Conservation (phyloP, 2,797 vertebrate species). For the Chelonia mydas region DNA sequence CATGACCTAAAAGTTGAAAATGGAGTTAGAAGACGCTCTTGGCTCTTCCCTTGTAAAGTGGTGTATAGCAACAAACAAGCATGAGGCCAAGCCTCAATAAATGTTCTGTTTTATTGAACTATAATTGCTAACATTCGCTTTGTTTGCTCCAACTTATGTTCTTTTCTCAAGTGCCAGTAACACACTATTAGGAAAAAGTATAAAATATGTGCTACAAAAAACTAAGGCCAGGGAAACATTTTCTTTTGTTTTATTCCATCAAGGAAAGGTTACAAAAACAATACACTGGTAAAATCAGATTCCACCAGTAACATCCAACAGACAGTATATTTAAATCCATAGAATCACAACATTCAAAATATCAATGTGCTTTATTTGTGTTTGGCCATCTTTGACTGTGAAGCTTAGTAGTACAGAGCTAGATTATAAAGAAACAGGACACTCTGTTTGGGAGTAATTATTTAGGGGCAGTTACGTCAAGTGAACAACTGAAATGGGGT, state of each 20-base stretch:
- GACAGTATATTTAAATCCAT: conserved; percentile 69
- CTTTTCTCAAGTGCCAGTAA: background rate
- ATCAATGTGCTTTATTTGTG: conserved; percentile 49
- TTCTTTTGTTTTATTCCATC: conserved; percentile 71
- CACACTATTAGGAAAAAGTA: background rate
- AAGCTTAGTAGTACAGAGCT: conserved; percentile 3
- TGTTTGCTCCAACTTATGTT: background rate
- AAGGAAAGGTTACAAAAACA: conserved; percentile 63
- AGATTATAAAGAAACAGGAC: conserved; percentile 10
- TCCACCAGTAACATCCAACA: conserved; percentile 64
- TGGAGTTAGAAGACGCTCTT: background rate
- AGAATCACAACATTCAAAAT: conserved; percentile 61
- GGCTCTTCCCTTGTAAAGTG: background rate
- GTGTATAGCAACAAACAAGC: background rate
- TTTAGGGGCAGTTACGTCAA: conserved; percentile 39
- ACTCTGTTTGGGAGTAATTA: background rate
- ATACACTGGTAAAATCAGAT: conserved; percentile 55
- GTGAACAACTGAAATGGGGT: conserved; percentile 14
- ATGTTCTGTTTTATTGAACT: background rate
- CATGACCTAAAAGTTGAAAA: background rate
- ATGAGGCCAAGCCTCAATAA: background rate
- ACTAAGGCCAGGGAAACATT: background rate
- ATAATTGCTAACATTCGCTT: accelerated
- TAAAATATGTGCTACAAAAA: background rate
- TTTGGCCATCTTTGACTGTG: conserved; percentile 41